Conservation (phyloP, 2,888 invertebrate genomes). For the Agrenia bidenticulata region DNA sequence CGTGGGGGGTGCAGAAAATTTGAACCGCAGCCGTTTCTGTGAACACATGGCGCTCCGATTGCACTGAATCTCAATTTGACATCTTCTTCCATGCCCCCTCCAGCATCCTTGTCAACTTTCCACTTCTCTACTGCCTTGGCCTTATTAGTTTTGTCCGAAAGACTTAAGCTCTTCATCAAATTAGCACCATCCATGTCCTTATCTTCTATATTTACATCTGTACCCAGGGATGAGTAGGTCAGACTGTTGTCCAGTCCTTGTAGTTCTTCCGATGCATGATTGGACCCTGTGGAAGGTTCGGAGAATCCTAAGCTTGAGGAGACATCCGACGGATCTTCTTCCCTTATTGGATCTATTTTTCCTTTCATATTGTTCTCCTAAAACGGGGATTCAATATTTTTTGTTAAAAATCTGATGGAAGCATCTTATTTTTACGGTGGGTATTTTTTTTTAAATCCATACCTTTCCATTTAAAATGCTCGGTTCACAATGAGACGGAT, state of each 20-base stretch:
- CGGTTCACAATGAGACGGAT: conserved; percentile 36
- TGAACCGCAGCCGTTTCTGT: conserved; percentile 39
- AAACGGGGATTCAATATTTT: not conserved
- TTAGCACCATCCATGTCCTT: not conserved
- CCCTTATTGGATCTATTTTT: conserved; percentile 43
- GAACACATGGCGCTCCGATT: conserved; percentile 28
- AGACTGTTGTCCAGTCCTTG: conserved; percentile 16
- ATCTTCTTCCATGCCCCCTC: not conserved
- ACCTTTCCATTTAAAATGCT: conserved; percentile 27
- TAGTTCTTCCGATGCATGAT: not conserved
- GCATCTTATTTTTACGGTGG: not conserved
- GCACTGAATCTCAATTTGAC: not conserved
- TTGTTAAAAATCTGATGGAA: not conserved
- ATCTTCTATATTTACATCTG: not conserved
- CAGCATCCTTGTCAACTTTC: not conserved
- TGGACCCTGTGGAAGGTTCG: conserved; percentile 25
- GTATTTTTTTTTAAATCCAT: not conserved
- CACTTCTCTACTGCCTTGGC: not conserved
- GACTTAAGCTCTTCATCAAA: not conserved
- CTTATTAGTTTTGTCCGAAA: not conserved
- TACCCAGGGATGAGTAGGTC: conserved; percentile 1
- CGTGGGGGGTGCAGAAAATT: conserved; percentile 33
- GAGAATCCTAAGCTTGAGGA: conserved; percentile 36
- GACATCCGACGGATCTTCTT: conserved; percentile 42
- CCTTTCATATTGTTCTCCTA: conserved; percentile 36